phyloP scores from a whole-genome alignment of 2,113 vertebrate genomes.

The Poecile atricapillus region DNA sequence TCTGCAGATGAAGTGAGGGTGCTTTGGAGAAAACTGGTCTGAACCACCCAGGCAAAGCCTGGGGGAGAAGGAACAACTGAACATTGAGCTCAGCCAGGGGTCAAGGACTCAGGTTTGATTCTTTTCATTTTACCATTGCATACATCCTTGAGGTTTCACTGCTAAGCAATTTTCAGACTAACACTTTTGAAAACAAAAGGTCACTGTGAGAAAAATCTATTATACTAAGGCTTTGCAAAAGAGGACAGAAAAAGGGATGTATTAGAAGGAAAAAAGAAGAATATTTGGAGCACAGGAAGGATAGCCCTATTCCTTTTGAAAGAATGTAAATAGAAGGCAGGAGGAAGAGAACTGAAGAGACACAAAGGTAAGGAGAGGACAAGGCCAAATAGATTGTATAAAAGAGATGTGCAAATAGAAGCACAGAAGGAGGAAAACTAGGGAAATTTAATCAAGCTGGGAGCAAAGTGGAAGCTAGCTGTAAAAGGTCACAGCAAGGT shows the following conservation, averaged over 20 bases:
- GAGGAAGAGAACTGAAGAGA: not conserved
- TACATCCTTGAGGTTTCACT: not conserved
- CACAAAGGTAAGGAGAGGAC: not conserved
- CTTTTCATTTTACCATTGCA: not conserved
- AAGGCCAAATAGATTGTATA: not conserved
- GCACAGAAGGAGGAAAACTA: not conserved
- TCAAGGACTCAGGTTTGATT: not conserved
- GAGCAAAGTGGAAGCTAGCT: not conserved
- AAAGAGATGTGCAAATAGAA: not conserved
- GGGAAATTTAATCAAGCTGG: slow-evolving; percentile 12
- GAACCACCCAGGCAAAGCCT: not conserved
- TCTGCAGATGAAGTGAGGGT: not conserved
- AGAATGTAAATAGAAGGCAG: not conserved
- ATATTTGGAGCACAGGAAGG: not conserved
- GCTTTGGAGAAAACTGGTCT: not conserved
- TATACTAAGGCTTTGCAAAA: not conserved
- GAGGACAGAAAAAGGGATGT: not conserved
- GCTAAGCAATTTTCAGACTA: not conserved
- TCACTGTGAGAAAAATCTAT: not conserved
- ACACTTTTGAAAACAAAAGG: slow-evolving; percentile 7
- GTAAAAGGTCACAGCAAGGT: not conserved
- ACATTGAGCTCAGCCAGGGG: not conserved
- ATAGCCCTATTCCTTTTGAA: not conserved
- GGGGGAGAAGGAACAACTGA: not conserved
- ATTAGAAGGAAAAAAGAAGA: not conserved